Percentiles rank a stretch among this genome's conserved stretches.
Conservation (phyloP, 2,113 vertebrate genomes). For the Geothlypis trichas region DNA sequence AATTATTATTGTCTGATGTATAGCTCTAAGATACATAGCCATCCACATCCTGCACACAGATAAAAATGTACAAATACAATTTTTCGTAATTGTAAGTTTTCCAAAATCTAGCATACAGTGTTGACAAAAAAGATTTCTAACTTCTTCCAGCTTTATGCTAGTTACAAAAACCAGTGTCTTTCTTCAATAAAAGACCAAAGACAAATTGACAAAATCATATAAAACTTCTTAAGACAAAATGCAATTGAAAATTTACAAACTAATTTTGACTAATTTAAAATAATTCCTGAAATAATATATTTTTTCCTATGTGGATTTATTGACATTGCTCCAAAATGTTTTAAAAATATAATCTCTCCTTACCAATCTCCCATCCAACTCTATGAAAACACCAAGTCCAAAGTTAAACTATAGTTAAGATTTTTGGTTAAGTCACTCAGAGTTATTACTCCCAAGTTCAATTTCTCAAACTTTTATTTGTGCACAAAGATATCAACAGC, state of each 20-base stretch:
- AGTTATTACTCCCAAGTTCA: not conserved
- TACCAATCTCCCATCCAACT: not conserved
- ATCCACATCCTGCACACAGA: rapidly evolving
- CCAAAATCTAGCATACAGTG: not conserved
- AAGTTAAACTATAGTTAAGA: not conserved
- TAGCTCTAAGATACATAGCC: not conserved
- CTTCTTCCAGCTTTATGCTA: not conserved
- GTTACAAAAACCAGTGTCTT: not conserved
- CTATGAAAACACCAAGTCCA: not conserved
- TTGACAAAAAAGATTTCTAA: not conserved
- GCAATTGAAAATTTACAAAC: not conserved
- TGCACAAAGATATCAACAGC: not conserved
- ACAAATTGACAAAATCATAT: not conserved
- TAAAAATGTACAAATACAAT: not conserved
- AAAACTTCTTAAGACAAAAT: not conserved
- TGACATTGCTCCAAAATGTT: not conserved
- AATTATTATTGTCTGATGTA: not conserved
- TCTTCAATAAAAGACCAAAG: not conserved
- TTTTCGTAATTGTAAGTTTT: not conserved
- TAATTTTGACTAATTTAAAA: not conserved
- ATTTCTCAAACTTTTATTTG: not conserved
- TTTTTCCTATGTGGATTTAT: not conserved
- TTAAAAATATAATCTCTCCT: not conserved
- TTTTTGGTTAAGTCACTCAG: not conserved
- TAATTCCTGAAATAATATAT: not conserved